Evolutionary conservation across 2,888 invertebrate genomes (phyloP).

Genomic region (Acronicta leporina): DNA sequence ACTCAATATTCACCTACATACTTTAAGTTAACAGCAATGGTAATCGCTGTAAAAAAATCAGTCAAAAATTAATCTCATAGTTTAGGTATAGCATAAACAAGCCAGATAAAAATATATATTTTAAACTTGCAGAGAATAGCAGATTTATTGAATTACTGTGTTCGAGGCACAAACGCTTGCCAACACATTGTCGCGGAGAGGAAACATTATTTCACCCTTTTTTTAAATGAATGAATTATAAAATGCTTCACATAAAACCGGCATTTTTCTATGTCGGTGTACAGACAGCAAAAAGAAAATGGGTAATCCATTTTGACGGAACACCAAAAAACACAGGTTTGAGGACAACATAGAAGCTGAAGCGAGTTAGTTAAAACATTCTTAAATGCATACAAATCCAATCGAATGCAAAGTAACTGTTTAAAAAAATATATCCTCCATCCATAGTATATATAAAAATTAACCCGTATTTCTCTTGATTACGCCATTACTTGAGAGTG

Average conservation of each 20-base stretch:
- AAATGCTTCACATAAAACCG: conserved; percentile 57
- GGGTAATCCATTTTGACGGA: conserved; percentile 71
- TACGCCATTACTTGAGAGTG: no score
- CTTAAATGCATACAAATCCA: no score
- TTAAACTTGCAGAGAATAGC: conserved; percentile 6
- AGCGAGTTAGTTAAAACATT: conserved; percentile 40
- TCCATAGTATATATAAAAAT: no score
- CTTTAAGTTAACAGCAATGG: no score
- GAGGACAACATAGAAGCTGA: conserved; percentile 42
- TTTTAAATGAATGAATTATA: conserved; percentile 52
- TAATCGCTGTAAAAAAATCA: no score
- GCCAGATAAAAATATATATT: background rate
- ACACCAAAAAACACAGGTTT: conserved; percentile 60
- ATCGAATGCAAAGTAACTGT: no score
- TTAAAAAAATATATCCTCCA: no score
- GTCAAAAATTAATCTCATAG: no score
- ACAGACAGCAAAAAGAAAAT: conserved; percentile 66
- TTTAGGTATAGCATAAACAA: no score
- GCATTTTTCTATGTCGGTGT: conserved; percentile 62
- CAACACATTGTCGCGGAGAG: conserved; percentile 18
- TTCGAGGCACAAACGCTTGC: conserved; percentile 7
- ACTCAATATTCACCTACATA: background rate
- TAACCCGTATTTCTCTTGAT: no score
- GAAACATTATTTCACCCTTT: conserved; percentile 16
- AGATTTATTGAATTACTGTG: conserved; percentile 19